Conservation (phyloP, 2,888 invertebrate species). For the Lymantria monacha region DNA sequence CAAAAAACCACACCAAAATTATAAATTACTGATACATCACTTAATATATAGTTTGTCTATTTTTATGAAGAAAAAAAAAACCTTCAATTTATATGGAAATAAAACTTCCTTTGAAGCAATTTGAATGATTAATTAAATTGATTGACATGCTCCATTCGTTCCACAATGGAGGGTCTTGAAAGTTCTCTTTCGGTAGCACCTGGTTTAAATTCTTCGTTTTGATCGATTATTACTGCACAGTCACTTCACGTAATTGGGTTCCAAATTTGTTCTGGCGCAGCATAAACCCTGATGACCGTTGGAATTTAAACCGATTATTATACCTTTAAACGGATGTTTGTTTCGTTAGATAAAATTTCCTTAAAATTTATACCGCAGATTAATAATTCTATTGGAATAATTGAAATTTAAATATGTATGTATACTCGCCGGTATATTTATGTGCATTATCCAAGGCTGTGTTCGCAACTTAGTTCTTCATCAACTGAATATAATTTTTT, state of each 20-base stretch:
- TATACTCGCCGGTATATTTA: slow-evolving; percentile 6
- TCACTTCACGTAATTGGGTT: slow-evolving; percentile 75
- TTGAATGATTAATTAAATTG: slow-evolving; percentile 75
- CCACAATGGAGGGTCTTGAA: slow-evolving; percentile 64
- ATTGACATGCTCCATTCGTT: slow-evolving; percentile 72
- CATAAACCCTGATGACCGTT: slow-evolving; percentile 36
- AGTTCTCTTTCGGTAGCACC: slow-evolving; percentile 60
- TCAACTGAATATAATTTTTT: no score
- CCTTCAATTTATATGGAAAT: slow-evolving; percentile 25
- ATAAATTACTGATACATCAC: no score
- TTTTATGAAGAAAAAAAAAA: no score
- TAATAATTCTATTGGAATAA: slow-evolving; percentile 35
- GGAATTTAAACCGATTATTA: slow-evolving; percentile 55
- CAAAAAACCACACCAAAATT: no score
- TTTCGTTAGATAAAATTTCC: slow-evolving; percentile 29
- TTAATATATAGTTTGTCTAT: no score
- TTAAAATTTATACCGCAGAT: slow-evolving; percentile 19
- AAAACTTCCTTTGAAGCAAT: slow-evolving; percentile 51
- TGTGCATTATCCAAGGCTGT: no score
- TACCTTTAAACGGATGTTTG: slow-evolving; percentile 41
- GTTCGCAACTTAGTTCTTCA: no score
- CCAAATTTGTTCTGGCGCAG: slow-evolving; percentile 60
- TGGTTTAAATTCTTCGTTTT: slow-evolving; percentile 57
- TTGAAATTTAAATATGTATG: slow-evolving; percentile 33
- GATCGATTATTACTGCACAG: slow-evolving; percentile 72